Evolutionary conservation across 2,888 invertebrate genomes (phyloP), one percentile per base, ranked within the genome.

Genomic region (Mamestra brassicae): DNA sequence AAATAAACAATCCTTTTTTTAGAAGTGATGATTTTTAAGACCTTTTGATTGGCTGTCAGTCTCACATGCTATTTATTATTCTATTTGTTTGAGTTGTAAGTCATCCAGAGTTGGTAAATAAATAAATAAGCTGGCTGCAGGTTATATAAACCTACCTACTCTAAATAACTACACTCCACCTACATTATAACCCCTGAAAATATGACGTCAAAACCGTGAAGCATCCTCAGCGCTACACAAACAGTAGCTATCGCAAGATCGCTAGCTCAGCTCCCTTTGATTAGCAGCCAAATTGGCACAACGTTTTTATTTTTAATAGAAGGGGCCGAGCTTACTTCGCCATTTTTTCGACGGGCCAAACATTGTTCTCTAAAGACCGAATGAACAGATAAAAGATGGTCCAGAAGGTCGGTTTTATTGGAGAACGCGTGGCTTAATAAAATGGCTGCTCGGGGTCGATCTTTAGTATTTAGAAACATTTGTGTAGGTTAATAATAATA

Each of bases 271-370:
- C 90, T 80, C 76, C 84, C 86, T 87, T 88, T 90, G 90, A 91
- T 91, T 91, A 91, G 89, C 81, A 83, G 83, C 84, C 86, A 84
- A 91, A 91, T 90, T 86, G 88, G 88, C 84, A 80, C 84, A 79
- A 86, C 89, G 86, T 89, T 90, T 91, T 91, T 91, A 90, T 91
- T 89, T 90, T 91, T 88, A 88, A 91, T 90, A 88, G 89, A 89
- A 88, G 81, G 86, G 80, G 62, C 74, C 85, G 71, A 75, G 90
- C 90, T 88, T 85, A 76, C 83, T 79, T 75, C 81, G 76, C 87
- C 87, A 85, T 80, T 86, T 84, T 89, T 87, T 82, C 83, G 76
- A 81, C 83, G 73, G 74, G 71, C 71, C 83, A 84, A 89, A 89
- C 84, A 88, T 78, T 80, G 85, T 79, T 85, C 75, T 71, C 62